Evolutionary conservation across 2,113 vertebrate genomes (phyloP).

Genomic region (Anolis carolinensis): DNA sequence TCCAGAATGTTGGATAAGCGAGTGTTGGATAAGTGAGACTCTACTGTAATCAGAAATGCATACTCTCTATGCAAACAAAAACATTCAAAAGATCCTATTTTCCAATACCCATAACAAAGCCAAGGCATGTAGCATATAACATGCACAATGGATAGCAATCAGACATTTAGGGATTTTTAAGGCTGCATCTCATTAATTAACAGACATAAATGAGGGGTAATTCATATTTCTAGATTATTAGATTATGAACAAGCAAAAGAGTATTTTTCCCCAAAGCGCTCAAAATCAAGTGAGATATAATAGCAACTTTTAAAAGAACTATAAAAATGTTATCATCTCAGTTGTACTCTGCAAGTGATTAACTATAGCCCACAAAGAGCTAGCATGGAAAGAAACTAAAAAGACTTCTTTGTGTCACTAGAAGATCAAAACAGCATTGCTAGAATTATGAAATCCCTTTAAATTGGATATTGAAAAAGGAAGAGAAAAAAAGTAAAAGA

Average conservation of each 20-base stretch:
- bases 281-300: constrained; percentile 50
- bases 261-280: constrained; percentile 15
- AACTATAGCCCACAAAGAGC: constrained; percentile 54
- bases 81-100: constrained; percentile 30
- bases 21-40: too few species aligned
- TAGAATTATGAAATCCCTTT: constrained; percentile 66
- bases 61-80: not conserved
- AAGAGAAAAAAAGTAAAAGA: constrained; percentile 50
- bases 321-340: constrained; percentile 68
- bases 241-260: constrained; percentile 61
- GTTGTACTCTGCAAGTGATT: constrained; percentile 56
- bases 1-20: too few species aligned
- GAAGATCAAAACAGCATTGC: constrained; percentile 66
- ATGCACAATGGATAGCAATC: constrained; percentile 20
- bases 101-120: constrained; percentile 20
- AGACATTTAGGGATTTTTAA: constrained; percentile 37
- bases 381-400: constrained; percentile 57
- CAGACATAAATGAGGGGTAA: constrained; percentile 60
- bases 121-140: constrained; percentile 6
- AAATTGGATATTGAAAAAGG: constrained; percentile 55
- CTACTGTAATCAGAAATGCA: constrained; percentile 21
- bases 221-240: constrained; percentile 60
- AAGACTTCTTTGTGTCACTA: constrained; percentile 61
- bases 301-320: constrained; percentile 63
- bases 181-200: constrained; percentile 56